Percentiles rank a stretch among this genome's conserved stretches.
These are phyloP conservation scores for Tragelaphus buxtoni DNA, from an alignment of 2,113 vertebrate genomes.

Conservation along the genomic window DNA sequence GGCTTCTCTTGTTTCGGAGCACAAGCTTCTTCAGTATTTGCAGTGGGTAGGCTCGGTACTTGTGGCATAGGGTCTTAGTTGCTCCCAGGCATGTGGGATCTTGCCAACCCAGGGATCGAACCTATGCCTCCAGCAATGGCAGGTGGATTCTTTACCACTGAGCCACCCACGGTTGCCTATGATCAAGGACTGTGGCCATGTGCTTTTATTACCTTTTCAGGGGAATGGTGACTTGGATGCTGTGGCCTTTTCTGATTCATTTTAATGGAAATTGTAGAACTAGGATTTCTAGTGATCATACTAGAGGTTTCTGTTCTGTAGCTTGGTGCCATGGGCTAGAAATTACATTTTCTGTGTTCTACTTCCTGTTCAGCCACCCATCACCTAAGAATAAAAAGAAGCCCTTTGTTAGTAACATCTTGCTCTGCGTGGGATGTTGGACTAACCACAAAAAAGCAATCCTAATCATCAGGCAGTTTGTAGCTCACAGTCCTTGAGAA, in stretches of 20 bases:
- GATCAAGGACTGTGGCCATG: background rate
- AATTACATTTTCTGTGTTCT: background rate
- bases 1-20: too few species aligned
- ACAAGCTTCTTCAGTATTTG: background rate
- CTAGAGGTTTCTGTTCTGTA: background rate
- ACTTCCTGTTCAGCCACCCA: background rate
- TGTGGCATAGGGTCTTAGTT: background rate
- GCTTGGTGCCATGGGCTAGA: background rate
- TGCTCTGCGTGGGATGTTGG: background rate
- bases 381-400: too few species aligned
- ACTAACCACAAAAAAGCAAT: too few species aligned
- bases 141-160: background rate
- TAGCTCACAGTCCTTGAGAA: too few species aligned
- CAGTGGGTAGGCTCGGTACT: background rate
- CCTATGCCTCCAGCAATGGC: background rate
- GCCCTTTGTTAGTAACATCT: background rate
- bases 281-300: too few species aligned
- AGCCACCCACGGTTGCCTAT: background rate
- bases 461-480: background rate
- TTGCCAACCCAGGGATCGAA: background rate
- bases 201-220: background rate
- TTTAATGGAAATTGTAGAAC: background rate
- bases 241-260: background rate
- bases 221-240: background rate
- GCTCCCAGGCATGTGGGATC: background rate